Evolutionary conservation across 1,140 invertebrate species (phyloP), one percentile per base, ranked within the genome.

Genomic region (Apis mellifera): DNA sequence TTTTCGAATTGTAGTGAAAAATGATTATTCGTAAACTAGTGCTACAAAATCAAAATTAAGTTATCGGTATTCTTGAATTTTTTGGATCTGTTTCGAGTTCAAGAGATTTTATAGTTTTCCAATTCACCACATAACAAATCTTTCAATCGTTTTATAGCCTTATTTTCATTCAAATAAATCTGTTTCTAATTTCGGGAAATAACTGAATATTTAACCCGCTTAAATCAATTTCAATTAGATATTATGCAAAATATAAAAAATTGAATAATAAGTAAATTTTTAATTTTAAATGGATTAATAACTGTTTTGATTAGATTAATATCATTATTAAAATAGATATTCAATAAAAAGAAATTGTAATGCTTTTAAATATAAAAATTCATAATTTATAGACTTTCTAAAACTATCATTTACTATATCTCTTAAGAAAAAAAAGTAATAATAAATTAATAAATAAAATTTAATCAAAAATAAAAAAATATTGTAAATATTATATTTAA

Each of bases 31-130:
- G 74, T 52, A 62, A 26, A 9, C 2, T 32, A 32, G 32, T 12
- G 4, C 23, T 15, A 32, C 12, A 32, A 23, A 42, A 23, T 65
- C 23, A 52, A 52, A 77, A 66, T 66, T 64, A 64, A 77, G 77
- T 42, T 71, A 70, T 71, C 68, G 77, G 26, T 68, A 72, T 50
- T 57, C 69, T 79, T 74, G 57, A 26, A 74, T 57, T 50, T 74
- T 62, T 74, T 74, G 72, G 57, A 74, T 62, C 72, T 23, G 57
- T 50, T 26, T 50, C 65, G 42, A 48, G 65, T n/a, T 19, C 57
- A 17, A 62, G n/a, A 26, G 57, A 50, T 74, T 74, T 26, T 42
- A 74, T 74, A 57, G 42, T 62, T 12, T n/a, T 9, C 57, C 13
- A 42, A 74, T 74, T 42, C 26, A 23, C 72, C 26, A 62, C 57